Conservation (phyloP, 2,888 invertebrate species). For the Pachycephus smyrnensis region DNA sequence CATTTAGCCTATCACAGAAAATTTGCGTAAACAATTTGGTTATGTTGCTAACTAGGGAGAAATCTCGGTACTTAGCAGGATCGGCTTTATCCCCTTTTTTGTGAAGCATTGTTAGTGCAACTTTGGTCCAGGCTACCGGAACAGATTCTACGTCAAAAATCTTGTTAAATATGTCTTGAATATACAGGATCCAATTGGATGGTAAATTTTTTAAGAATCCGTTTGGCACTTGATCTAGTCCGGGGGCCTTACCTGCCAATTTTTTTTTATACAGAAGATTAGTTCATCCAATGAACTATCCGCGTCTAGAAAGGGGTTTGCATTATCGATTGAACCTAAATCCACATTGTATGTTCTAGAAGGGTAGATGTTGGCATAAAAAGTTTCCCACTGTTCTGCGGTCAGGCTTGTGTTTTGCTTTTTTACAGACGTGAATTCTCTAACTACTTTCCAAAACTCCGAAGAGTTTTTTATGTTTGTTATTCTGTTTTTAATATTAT, state of each 20-base stretch:
- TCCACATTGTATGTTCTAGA: not conserved
- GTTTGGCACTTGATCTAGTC: conserved; percentile 21
- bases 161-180: conserved; percentile 23
- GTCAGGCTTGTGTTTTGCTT: conserved; percentile 11
- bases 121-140: conserved; percentile 14
- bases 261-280: conserved; percentile 14
- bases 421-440: not conserved
- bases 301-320: conserved; percentile 1
- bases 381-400: conserved; percentile 8
- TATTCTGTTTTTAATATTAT: no score
- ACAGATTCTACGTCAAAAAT: conserved; percentile 10
- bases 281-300: conserved; percentile 10
- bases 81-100: conserved; percentile 32
- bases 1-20: conserved; percentile 20
- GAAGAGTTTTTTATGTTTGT: no score
- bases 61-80: conserved; percentile 35
- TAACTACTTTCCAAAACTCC: not conserved
- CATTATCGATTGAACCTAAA: not conserved
- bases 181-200: conserved; percentile 10
- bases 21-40: conserved; percentile 35
- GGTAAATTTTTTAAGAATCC: conserved; percentile 23
- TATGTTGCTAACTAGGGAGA: conserved; percentile 29
- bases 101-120: conserved; percentile 22
- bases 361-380: conserved; percentile 11
- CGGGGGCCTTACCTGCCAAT: conserved; percentile 22